A percentile compares a stretch with the other conserved stretches of the same genome.
Conservation (phyloP, 35 echinoderm and acorn worm species). For the Anneissia japonica region DNA sequence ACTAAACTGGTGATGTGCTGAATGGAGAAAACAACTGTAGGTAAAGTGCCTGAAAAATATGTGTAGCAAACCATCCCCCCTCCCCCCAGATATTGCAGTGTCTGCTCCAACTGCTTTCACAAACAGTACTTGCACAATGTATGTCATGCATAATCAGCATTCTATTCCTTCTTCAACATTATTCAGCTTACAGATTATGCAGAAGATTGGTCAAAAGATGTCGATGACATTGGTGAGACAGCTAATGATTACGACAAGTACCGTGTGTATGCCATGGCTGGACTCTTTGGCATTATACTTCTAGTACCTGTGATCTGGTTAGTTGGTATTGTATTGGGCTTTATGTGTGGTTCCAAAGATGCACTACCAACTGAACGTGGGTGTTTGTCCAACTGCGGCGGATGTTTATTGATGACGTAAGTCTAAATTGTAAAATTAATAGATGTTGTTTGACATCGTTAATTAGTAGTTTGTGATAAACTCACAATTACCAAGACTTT, state of each 20-base stretch:
- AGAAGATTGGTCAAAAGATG: background rate
- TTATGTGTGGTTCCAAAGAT: conserved; percentile 15
- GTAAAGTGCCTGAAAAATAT: no score
- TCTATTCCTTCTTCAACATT: background rate
- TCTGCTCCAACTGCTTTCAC: no score
- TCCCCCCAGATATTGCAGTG: no score
- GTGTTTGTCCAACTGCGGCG: conserved; percentile 55
- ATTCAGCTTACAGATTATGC: background rate
- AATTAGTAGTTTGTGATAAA: background rate
- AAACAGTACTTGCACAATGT: no score
- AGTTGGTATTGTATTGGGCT: conserved; percentile 42
- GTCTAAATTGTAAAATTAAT: background rate
- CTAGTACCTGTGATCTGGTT: conserved; percentile 43
- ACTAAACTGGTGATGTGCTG: no score
- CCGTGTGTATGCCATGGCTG: conserved; percentile 26
- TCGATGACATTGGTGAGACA: background rate
- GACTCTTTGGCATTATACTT: conserved; percentile 51
- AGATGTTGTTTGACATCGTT: background rate
- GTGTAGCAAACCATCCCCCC: no score
- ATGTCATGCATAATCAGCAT: no score
- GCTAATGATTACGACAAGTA: background rate
- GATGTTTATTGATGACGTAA: conserved; percentile 70
- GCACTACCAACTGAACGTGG: conserved; percentile 13
- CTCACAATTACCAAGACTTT: background rate
- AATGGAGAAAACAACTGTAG: no score